Base-by-base conservation (phyloP, 2,888 invertebrate genomes). In the Thymelicus lineola region DNA sequence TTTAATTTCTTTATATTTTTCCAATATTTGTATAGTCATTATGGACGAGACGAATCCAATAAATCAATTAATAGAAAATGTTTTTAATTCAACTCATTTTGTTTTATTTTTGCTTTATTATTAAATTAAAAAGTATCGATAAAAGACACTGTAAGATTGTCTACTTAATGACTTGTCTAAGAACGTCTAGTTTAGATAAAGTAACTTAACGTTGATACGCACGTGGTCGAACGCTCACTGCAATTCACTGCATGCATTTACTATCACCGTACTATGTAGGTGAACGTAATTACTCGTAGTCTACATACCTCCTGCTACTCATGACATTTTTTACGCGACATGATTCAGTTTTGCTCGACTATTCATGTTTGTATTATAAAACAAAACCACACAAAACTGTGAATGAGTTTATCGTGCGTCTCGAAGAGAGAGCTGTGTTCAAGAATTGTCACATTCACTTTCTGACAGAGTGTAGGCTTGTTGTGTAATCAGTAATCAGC, bases 361-460 rank as follows among this genome's bases (percentile, higher is more conserved):
- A 53, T 20, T 28, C 10, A 20, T 53, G 53, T 53, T 53, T 17
- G 50, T 50, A 17, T 50, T 28, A 53, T 53, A 55, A 55, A 55
- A 58, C 58, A 15, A 58, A 58, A 58, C 38, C 15, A 55, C 28
- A 58, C 58, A 15, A 58, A 58, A 58, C 38, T 38, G 58, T 53
- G 28, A 68, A 55, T 38, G 53, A 53, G 61, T 55, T 45, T 35
- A n/a, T 35, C 45, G 62, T 46, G 55, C 48, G 53, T 35, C 14
- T 58, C 48, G 62, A 58, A 67, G 81, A 81, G 83, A 84, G 82
- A 80, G 80, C 75, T 76, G 60, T 60, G 48, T 17, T 10, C 42
- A 17, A 20, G 46, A 59, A 77, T 77, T 80, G 77, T 79, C 78
- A 76, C 79, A 76, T 76, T 82, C 77, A 84, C 83, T 84, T 84